Evolutionary conservation across 2,797 vertebrate species (phyloP), one percentile per base, ranked within the genome.

Genomic region (Sciurus vulgaris): DNA sequence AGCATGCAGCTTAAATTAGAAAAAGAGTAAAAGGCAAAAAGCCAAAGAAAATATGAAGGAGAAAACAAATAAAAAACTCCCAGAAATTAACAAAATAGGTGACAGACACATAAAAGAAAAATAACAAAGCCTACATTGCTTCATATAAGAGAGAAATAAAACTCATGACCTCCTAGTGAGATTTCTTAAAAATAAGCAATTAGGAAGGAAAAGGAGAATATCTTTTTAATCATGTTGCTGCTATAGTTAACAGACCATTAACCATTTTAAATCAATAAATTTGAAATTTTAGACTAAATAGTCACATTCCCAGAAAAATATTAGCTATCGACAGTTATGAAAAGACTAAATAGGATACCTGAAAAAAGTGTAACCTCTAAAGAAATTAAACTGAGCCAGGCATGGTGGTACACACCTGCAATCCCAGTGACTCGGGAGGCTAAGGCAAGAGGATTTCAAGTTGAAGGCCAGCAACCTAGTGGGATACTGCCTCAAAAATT

Each of bases 11-110:
- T 74, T 93, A 88, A 74, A 35, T 86, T 70, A 79, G 51, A 63
- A 86, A 93, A 94, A 96, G 26, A 89, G 78, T 22, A 91, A 86
- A 26, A 59, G 38, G 65, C 47, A 90, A 94, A 96, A 95, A 44
- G 3, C 30, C 49, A 79, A 89, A 96, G 51, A 87, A 93, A 82
- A 86, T 18, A 89, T 56, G 24, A 84, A 87, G 22, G 38, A 76
- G 38, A 38, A 82, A 83, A 72, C 1, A 13, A 56, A 33, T 61
- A 38, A 74, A 13, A 76, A 94, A 69, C 38, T 38, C 38, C 38
- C n/a, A 96, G 2, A 94, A 94, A 91, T 90, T 33, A 84, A 86
- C 76, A 81, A 93, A 85, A 78, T 11, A 87, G 26, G 82, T 94
- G 63, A 86, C 35, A 72, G 70, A 69, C 13, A 76, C 67, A 85